These are phyloP conservation scores for Gastracanthus pulcherrimus DNA, from an alignment of 2,888 invertebrate genomes.

Conservation along the genomic window DNA sequence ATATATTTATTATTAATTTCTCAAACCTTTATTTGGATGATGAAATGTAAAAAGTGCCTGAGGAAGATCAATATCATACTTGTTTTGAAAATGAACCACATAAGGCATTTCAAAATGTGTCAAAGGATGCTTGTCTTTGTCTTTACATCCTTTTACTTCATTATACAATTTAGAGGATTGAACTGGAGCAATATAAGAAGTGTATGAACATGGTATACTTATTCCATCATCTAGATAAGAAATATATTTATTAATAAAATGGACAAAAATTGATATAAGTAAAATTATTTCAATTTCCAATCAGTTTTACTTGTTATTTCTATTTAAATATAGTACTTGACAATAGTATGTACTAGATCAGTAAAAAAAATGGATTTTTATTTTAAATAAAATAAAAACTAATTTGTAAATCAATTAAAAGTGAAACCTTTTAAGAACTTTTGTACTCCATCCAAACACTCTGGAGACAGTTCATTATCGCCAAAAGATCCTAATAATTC, in stretches of 20 bases:
- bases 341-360: too few species aligned
- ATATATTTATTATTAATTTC: neutral
- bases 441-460: constrained; percentile 97
- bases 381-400: neutral
- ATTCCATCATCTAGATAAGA: constrained; percentile 85
- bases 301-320: too few species aligned
- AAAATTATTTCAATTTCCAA: too few species aligned
- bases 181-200: constrained; percentile 94
- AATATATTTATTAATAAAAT: neutral
- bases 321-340: too few species aligned
- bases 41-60: constrained; percentile 90
- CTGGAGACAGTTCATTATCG: constrained; percentile 99
- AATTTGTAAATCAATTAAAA: too few species aligned
- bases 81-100: constrained; percentile 94
- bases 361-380: neutral
- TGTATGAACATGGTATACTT: constrained; percentile 93
- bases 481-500: constrained; percentile 98
- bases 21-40: constrained; percentile 89
- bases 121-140: constrained; percentile 79
- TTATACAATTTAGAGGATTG: constrained; percentile 93
- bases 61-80: constrained; percentile 86
- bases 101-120: constrained; percentile 90
- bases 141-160: constrained; percentile 82
- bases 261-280: neutral
- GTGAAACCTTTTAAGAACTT: constrained; percentile 85